Evolutionary conservation across 2,113 vertebrate species (phyloP).

Genomic region (Seriola rivoliana): DNA sequence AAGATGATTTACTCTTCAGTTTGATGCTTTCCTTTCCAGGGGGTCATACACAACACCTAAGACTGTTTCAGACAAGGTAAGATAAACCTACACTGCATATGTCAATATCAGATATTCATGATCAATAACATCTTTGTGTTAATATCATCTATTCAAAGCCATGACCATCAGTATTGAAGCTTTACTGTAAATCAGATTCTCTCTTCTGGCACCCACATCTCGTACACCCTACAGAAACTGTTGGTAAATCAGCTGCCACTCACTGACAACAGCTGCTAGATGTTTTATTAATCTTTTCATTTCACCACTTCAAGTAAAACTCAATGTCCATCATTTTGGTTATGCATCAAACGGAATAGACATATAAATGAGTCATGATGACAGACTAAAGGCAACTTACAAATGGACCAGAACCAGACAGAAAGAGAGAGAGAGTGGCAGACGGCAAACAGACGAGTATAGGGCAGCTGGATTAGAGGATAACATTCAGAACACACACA

Average conservation of each 20-base stretch:
- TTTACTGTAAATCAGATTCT: conserved; percentile 3
- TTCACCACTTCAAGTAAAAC: conserved; percentile 27
- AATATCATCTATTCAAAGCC: background rate
- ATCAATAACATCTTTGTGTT: background rate
- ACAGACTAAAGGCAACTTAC: background rate
- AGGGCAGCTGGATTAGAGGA: conserved; percentile 38
- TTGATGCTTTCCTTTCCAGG: background rate
- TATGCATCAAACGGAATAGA: background rate
- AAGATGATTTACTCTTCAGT: conserved; percentile 41
- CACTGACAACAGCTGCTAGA: conserved; percentile 30
- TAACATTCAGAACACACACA: background rate
- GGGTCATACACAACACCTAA: conserved; percentile 21
- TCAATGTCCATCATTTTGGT: background rate
- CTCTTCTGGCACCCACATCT: background rate
- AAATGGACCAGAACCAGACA: background rate
- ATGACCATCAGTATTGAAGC: background rate
- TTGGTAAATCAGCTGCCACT: conserved; percentile 8
- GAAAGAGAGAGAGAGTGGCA: conserved; percentile 10
- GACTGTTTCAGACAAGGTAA: conserved; percentile 58
- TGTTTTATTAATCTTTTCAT: conserved; percentile 17
- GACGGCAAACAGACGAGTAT: conserved; percentile 9
- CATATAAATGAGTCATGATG: background rate
- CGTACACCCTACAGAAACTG: conserved; percentile 5
- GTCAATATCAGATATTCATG: background rate
- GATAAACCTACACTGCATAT: conserved; percentile 12